Evolutionary conservation across 2,888 invertebrate species (phyloP).

Genomic region (Hemicrepidius hirtus): DNA sequence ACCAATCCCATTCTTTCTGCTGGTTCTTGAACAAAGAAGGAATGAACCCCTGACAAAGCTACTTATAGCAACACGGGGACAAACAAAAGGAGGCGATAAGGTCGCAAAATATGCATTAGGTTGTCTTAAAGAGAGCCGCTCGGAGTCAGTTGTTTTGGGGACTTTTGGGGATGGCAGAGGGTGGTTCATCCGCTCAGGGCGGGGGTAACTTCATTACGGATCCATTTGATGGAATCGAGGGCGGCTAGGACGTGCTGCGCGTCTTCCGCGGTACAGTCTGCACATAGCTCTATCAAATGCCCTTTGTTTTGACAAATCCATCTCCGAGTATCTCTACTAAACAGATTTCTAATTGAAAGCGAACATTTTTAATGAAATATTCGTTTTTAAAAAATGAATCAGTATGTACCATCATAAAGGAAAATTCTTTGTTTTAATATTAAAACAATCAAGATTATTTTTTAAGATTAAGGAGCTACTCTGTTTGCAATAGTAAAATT

Average conservation of each 20-base stretch:
- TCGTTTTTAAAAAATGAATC: not conserved
- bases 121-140: constrained; percentile 68
- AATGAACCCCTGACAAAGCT: constrained; percentile 58
- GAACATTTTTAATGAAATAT: constrained; percentile 23
- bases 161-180: constrained; percentile 55
- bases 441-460: too few species aligned
- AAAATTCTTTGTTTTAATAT: too few species aligned
- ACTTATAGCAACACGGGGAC: constrained; percentile 61
- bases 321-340: constrained; percentile 35
- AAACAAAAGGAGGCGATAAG: constrained; percentile 68
- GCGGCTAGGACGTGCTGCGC: constrained; percentile 67
- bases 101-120: constrained; percentile 70
- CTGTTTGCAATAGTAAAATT: too few species aligned
- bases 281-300: constrained; percentile 55
- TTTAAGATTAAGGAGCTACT: not conserved
- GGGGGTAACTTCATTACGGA: constrained; percentile 84
- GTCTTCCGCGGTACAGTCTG: constrained; percentile 64
- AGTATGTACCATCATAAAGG: too few species aligned
- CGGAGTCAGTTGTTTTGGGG: constrained; percentile 62
- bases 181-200: constrained; percentile 59
- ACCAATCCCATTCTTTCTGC: constrained; percentile 40
- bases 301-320: constrained; percentile 54
- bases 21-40: constrained; percentile 53
- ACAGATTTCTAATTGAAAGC: constrained; percentile 38
- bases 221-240: constrained; percentile 85